phyloP scores from a whole-genome alignment of 37 sponge, comb jelly and placozoan genomes.

The Ephydatia muelleri region DNA sequence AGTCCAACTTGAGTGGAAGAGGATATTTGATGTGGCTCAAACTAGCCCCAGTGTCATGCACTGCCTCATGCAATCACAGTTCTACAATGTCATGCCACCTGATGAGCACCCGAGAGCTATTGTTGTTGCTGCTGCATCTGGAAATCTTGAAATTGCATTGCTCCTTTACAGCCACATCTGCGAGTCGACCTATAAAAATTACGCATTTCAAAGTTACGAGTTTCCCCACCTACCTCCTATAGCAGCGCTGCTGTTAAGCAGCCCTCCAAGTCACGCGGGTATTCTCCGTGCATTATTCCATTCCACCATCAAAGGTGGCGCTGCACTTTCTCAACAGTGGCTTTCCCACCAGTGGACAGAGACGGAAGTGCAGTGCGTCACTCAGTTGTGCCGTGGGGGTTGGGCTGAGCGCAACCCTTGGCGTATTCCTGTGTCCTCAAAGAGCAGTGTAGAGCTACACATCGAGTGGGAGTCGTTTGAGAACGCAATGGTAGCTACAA shows the following conservation, averaged over 20 bases:
- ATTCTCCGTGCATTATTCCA: constrained; percentile 17
- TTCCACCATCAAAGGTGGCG: not conserved
- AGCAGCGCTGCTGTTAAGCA: not conserved
- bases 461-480: constrained; percentile 58
- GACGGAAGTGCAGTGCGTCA: constrained; percentile 14
- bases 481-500: constrained; percentile 8
- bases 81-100: not conserved
- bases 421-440: not conserved
- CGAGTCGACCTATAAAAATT: not conserved
- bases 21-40: not conserved
- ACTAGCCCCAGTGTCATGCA: not conserved
- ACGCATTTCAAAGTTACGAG: no score
- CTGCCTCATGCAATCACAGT: not conserved
- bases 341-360: constrained; percentile 38
- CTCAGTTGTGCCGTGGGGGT: not conserved
- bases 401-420: constrained; percentile 39
- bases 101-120: not conserved
- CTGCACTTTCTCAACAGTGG: constrained; percentile 21
- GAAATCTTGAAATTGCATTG: not conserved
- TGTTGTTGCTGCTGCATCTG: not conserved
- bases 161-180: not conserved
- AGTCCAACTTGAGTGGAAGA: not conserved
- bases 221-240: not conserved
- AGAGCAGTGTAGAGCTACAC: not conserved
- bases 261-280: not conserved